Conservation (phyloP, 2,113 vertebrate genomes). For the Rhynchomys soricoides region DNA sequence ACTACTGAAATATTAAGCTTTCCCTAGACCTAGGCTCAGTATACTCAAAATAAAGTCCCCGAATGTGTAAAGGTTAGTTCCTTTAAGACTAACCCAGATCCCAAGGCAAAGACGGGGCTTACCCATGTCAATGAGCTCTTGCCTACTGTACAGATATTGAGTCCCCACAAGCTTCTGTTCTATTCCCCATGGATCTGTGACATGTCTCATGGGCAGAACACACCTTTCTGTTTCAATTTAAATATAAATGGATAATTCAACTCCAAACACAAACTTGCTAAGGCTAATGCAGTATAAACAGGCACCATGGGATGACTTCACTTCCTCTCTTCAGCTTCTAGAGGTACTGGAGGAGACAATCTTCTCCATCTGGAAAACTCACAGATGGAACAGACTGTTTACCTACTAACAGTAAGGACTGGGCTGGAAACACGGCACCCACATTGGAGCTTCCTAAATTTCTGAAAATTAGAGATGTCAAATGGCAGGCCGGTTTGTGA, state of each 20-base stretch:
- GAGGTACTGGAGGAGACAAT: constrained; percentile 4
- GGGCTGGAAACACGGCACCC: neutral
- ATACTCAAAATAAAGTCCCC: constrained; percentile 4
- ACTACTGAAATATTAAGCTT: neutral
- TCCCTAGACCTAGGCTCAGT: neutral
- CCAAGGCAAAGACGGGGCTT: neutral
- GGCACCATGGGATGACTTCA: neutral
- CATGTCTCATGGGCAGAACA: neutral
- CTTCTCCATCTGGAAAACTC: constrained; percentile 10
- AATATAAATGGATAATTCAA: constrained; percentile 12
- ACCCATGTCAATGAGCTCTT: neutral
- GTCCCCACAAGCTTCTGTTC: neutral
- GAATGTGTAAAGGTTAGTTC: neutral
- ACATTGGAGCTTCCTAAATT: neutral
- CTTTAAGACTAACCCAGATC: constrained; percentile 28
- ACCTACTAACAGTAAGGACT: neutral
- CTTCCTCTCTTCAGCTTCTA: constrained; percentile 7
- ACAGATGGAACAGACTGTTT: constrained; percentile 12
- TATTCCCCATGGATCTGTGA: neutral
- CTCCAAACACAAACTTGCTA: constrained; percentile 27
- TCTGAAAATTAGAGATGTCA: constrained; percentile 24
- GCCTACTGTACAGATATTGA: neutral
- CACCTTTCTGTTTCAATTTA: constrained; percentile 9
- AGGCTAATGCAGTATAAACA: neutral
- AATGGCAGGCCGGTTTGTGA: neutral